Conservation (phyloP, 2,113 vertebrate genomes). For the Poicephalus gulielmi region DNA sequence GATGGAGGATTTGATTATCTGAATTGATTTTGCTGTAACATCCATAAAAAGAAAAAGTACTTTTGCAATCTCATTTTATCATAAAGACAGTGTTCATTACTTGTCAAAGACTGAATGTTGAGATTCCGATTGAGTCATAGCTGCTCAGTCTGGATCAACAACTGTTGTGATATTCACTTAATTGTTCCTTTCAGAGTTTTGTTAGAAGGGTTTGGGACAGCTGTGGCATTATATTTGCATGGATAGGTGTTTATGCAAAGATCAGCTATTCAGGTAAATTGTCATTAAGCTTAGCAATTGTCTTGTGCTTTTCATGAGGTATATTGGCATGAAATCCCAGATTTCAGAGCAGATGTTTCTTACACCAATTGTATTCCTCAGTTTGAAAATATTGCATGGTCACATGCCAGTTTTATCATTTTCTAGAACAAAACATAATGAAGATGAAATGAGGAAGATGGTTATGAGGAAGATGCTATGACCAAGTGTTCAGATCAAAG, state of each 20-base stretch:
- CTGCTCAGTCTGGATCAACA: neutral
- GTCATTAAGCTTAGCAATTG: neutral
- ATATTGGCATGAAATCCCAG: neutral
- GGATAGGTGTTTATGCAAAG: neutral
- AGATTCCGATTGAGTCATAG: neutral
- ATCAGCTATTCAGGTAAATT: neutral
- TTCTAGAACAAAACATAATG: neutral
- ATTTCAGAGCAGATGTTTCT: constrained; percentile 3
- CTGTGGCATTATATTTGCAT: neutral
- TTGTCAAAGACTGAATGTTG: neutral
- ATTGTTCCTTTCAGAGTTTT: neutral
- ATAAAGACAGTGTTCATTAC: neutral
- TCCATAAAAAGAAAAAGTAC: neutral
- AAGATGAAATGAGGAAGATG: neutral
- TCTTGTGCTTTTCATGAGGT: neutral
- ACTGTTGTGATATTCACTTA: neutral
- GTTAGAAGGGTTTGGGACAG: neutral
- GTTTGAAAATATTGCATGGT: neutral
- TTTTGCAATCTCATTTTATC: neutral
- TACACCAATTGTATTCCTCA: neutral
- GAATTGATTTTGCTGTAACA: neutral
- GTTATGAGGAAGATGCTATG: neutral
- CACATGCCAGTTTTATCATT: neutral
- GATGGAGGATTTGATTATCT: neutral
- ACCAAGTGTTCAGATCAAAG: neutral